Percentiles rank a stretch among this genome's conserved stretches.
Evolutionary conservation across 1,140 invertebrate genomes (phyloP).

Genomic region (Drosophila insularis): DNA sequence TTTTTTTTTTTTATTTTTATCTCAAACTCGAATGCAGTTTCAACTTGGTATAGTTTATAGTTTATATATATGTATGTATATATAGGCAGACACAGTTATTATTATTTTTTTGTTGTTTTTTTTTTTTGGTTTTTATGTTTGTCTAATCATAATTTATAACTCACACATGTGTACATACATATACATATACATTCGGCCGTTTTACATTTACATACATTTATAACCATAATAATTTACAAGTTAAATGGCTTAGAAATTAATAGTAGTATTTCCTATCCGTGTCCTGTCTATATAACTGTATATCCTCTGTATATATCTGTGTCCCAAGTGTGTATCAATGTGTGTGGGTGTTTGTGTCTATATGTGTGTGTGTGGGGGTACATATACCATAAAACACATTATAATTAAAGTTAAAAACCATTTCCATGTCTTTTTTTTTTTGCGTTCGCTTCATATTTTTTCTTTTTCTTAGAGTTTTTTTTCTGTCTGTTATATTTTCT

Average conservation of each 20-base stretch:
- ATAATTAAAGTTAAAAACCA: slow-evolving; percentile 77
- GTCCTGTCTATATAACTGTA: slow-evolving; percentile 2
- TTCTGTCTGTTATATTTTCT: slow-evolving; percentile 18
- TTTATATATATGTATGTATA: slow-evolving; percentile 43
- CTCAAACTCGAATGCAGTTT: slow-evolving; percentile 58
- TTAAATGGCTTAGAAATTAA: slow-evolving; percentile 81
- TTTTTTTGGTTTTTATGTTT: slow-evolving; percentile 11
- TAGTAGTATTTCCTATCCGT: slow-evolving; percentile 66
- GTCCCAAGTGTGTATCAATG: not conserved
- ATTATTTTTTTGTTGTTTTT: slow-evolving; percentile 17
- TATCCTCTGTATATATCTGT: not conserved
- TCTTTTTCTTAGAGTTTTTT: not conserved
- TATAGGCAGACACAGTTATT: slow-evolving; percentile 65
- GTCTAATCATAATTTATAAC: slow-evolving; percentile 52
- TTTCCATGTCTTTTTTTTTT: slow-evolving; percentile 10
- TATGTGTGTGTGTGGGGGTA: slow-evolving; percentile 31
- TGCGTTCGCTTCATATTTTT: slow-evolving; percentile 20
- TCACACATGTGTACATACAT: slow-evolving; percentile 43
- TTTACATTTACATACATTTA: slow-evolving; percentile 75
- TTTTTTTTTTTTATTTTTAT: slow-evolving; percentile 17
- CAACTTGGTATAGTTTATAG: slow-evolving; percentile 48
- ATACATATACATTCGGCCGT: slow-evolving; percentile 14
- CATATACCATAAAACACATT: slow-evolving; percentile 75
- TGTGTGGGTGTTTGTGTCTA: not conserved
- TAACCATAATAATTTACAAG: slow-evolving; percentile 81